Percentiles rank a stretch among this genome's conserved stretches.
phyloP scores from a whole-genome alignment of 2,797 vertebrate species.

The Gallinago solitaria region DNA sequence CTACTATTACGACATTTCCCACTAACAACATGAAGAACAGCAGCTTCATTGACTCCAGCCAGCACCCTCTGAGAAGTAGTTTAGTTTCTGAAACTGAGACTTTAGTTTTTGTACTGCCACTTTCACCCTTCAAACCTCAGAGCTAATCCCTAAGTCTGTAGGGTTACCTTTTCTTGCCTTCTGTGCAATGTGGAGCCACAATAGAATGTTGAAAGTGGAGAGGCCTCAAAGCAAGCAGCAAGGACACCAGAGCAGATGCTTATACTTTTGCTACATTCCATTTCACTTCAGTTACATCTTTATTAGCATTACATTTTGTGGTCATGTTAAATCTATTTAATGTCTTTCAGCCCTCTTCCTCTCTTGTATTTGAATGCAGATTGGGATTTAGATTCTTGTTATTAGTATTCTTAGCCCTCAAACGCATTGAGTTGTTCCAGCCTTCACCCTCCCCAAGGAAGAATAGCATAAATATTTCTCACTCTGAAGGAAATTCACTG shows the following conservation, averaged over 20 bases:
- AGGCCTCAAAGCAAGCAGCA: neutral
- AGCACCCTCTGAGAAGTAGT: neutral
- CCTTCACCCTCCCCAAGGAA: neutral
- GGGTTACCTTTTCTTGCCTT: neutral
- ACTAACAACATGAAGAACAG: slow-evolving; percentile 4
- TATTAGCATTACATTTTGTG: neutral
- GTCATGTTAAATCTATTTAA: neutral
- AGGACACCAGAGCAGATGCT: neutral
- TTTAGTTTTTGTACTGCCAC: neutral
- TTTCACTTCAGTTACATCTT: neutral
- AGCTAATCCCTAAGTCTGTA: neutral
- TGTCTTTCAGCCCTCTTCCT: neutral
- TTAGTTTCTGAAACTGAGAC: neutral
- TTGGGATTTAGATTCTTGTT: neutral
- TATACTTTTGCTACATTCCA: neutral
- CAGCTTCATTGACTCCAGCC: neutral
- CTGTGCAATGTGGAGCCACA: neutral
- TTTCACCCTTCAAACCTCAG: neutral
- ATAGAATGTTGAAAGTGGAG: neutral
- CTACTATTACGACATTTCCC: slow-evolving; percentile 91
- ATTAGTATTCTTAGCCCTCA: neutral
- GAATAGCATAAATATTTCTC: neutral
- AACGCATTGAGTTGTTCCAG: neutral
- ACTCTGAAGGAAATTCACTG: neutral
- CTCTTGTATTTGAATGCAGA: neutral